Evolutionary conservation across 2,888 invertebrate genomes (phyloP).

Genomic region (Nowickia ferox): DNA sequence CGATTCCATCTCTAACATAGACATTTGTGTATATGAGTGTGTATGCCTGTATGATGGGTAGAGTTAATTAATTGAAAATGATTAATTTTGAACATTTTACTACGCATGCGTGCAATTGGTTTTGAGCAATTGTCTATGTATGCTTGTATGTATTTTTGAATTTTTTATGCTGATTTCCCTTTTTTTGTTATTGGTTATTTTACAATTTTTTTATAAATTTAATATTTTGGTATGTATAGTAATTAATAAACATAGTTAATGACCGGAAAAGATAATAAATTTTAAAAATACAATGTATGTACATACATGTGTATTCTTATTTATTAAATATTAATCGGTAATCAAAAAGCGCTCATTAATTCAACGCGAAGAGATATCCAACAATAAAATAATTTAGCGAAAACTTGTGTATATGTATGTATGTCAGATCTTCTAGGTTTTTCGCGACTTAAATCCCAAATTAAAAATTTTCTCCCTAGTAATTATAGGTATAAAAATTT

Average conservation of each 20-base stretch:
- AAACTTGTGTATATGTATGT: background rate
- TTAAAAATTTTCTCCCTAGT: too few species aligned
- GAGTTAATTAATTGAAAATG: conserved; percentile 28
- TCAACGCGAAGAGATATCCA: conserved; percentile 4
- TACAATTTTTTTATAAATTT: conserved; percentile 4
- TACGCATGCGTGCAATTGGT: conserved; percentile 43
- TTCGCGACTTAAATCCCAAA: too few species aligned
- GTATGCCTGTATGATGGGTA: conserved; percentile 3
- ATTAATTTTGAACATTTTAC: conserved; percentile 25
- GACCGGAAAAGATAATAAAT: conserved; percentile 55
- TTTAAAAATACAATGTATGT: background rate
- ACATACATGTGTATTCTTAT: background rate
- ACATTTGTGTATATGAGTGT: background rate
- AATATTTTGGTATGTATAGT: background rate
- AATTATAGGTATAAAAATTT: too few species aligned
- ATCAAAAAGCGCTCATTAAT: conserved; percentile 11
- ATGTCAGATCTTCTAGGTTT: too few species aligned
- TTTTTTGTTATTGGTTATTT: conserved; percentile 39
- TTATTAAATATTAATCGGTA: conserved; percentile 15
- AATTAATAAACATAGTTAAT: conserved; percentile 35
- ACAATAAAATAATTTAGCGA: background rate
- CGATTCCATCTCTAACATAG: background rate
- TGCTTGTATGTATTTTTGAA: background rate
- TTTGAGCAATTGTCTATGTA: background rate
- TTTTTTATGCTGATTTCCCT: conserved; percentile 39